Evolutionary conservation across 1,140 invertebrate genomes (phyloP), one percentile per base, ranked within the genome.

Genomic region (Asobara japonica): DNA sequence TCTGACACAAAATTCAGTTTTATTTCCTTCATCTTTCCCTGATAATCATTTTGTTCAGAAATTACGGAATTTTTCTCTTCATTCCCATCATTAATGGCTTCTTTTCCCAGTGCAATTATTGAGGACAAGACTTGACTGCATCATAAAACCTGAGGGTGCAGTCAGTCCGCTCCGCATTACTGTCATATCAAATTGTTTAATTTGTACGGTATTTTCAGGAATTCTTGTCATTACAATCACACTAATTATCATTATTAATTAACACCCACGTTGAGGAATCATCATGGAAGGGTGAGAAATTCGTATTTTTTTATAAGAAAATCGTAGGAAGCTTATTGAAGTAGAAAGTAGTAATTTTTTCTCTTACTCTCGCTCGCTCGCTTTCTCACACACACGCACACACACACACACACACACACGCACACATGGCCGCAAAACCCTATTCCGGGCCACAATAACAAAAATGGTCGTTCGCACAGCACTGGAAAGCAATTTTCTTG

Each of bases 251-350:
- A 45, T 45, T 66, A 25, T 27, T 18, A 10, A 56, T 56, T 66
- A 27, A 66, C 51, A 41, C 65, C 73, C 75, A 48, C 13, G 73
- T 71, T 78, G 30, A 38, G 18, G 27, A 70, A 18, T 10, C 60
- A 22, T 66, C 16, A 65, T 81, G 66, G 73, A 79, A 25, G 78
- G 80, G 80, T 82, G 75, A 82, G 78, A 66, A 22, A 27, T 6
- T n/a, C n/a, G n/a, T n/a, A n/a, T 11, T n/a, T 27, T 11, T 31
- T 11, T 7, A 36, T 7, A 36, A 36, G 13, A 7, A 38, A 11
- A 38, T 38, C 2, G 8, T 38, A 38, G 2, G 2, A 11, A 38
- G 8, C n/a, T 38, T 1, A 1, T 11, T 11, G 36, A 38, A 1
- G n/a, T 11, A n/a, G n/a, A 1, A 38, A 38, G n/a, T 38, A 11